Evolutionary conservation across 92 coral and sea anemone species (phyloP).

Genomic region (Porites rus): DNA sequence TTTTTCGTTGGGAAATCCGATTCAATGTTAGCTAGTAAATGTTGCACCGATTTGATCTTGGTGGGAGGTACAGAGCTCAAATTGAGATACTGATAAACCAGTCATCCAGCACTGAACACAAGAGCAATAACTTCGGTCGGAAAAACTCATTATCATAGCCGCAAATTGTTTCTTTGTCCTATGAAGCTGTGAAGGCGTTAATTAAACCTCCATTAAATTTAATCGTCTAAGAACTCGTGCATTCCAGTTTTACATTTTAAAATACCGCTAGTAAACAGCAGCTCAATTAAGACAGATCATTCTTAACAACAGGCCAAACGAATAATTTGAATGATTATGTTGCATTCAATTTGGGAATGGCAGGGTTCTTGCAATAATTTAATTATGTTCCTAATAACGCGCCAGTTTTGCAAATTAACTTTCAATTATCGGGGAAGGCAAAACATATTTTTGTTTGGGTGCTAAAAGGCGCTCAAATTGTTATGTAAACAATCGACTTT

Average conservation of each 20-base stretch:
- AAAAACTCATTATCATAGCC: not conserved
- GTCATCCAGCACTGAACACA: not conserved
- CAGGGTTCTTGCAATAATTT: not conserved
- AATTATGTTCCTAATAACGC: not conserved
- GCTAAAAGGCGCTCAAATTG: slow-evolving; percentile 31
- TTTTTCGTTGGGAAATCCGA: not conserved
- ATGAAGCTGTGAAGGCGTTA: not conserved
- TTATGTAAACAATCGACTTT: slow-evolving; percentile 29
- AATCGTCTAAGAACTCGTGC: not conserved
- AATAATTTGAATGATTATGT: not conserved
- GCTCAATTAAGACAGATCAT: not conserved
- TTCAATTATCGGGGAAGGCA: slow-evolving; percentile 13
- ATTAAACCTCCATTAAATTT: not conserved
- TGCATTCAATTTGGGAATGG: not conserved
- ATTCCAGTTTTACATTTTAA: not conserved
- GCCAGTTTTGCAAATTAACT: not conserved
- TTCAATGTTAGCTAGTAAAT: not conserved
- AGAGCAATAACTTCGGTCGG: not conserved
- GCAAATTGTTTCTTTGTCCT: not conserved
- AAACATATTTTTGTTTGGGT: slow-evolving; percentile 13
- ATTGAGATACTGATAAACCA: not conserved
- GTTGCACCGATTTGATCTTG: not conserved
- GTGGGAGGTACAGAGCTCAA: not conserved
- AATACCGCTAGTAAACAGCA: not conserved
- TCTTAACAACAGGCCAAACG: not conserved